Evolutionary conservation across 23 tunicate species (phyloP), one percentile per base, ranked within the genome.

Genomic region (Halocynthia aurantium): DNA sequence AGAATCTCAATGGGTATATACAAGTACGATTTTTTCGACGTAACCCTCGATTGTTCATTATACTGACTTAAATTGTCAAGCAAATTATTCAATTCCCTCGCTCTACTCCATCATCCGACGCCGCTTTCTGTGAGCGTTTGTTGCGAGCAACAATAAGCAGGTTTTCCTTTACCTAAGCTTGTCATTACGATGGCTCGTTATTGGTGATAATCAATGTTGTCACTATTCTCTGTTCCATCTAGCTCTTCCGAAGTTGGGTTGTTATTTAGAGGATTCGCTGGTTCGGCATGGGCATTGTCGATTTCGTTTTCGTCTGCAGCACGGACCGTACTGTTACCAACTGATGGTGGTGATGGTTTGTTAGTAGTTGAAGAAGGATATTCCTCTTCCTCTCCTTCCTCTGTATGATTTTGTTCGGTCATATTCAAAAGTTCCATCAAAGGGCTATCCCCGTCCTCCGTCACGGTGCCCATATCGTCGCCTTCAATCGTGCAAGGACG

Each of bases 401-500:
- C 44, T 31, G 44, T 31, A 31, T 31, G 44, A 31, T 31, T 31
- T 31, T 31, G 44, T 31, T 31, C 44, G 44, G 44, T 31, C 44
- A 31, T 31, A 31, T 31, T 31, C 44, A 31, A 31, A 1, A 31
- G 44, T 31, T 31, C 44, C 44, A 31, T 31, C 44, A 31, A 31
- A 8, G 73, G 55, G 6, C 8, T 50, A 50, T 69, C 73, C 1
- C 73, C 52, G 51, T 8, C 51, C 10, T 69, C 51, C 73, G 31
- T 8, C 80, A 76, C 31, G 15, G 61, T 55, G 9, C 61, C 66
- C 49, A 54, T 7, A 7, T 53, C 55, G 8, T 52, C 8, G 52
- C 15, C 61, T 65, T 65, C 70, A 65, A 70, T 80, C 10, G 75
- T 74, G 76, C 91, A 86, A 22, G 69, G 51, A 7, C 91, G 77